Evolutionary conservation across 2,888 invertebrate genomes (phyloP), one percentile per base, ranked within the genome.

Genomic region (Macrophya alboannulata): DNA sequence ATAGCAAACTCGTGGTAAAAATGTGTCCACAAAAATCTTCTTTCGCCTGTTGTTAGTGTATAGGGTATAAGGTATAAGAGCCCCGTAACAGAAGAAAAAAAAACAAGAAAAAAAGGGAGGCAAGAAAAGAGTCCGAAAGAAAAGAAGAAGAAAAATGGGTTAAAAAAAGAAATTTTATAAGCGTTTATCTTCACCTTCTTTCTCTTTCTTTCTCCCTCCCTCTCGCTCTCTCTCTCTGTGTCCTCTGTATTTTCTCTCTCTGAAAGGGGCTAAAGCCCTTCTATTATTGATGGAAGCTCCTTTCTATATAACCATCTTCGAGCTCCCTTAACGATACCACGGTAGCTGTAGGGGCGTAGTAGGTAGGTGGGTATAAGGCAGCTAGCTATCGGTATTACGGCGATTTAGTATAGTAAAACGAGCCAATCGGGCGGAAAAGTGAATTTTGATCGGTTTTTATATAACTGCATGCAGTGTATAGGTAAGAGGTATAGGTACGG

Each of bases 371-470:
- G 31, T 31, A n/a, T n/a, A n/a, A 31, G 31, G 31, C 3, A 31
- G 31, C 31, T 31, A 3, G 31, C 31, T 31, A 31, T 31, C 31
- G 31, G 62, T 62, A 21, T 62, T 62, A 62, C 62, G 62, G 12
- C 62, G 62, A 62, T 62, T 62, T 62, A 62, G 62, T 62, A 62
- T 25, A 25, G 62, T 62, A 62, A 21, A 62, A 25, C 37, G 37
- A 17, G 17, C 37, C 68, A 68, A 68, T 68, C 68, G 68, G 37
- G 68, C 37, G 68, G 15, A 37, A 68, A 68, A 68, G 68, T 68
- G 68, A 68, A 31, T 68, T 68, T 68, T 37, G 31, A 68, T 68
- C 68, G 68, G 68, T 68, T 68, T 62, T 68, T 68, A 37, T 68
- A 68, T 68, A 68, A 68, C 37, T 68, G 31, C 8, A 21, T 10